These are phyloP conservation scores for Ephestia elutella DNA, from an alignment of 1,140 invertebrate genomes.

Conservation along the genomic window DNA sequence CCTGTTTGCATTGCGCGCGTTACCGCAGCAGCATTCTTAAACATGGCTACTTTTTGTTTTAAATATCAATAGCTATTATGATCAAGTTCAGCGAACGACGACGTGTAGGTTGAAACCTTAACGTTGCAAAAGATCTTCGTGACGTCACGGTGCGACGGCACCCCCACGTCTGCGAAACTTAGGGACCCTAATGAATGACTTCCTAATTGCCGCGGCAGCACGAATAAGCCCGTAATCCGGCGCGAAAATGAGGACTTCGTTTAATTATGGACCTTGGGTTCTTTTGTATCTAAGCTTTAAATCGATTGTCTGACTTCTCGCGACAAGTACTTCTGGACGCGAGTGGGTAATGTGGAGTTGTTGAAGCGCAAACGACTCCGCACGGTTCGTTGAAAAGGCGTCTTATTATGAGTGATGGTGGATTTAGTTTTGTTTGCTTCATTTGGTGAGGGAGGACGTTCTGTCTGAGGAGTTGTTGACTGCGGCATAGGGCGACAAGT, in stretches of 20 bases:
- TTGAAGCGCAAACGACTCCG: slow-evolving; percentile 36
- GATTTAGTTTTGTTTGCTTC: slow-evolving; percentile 24
- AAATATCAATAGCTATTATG: slow-evolving; percentile 12
- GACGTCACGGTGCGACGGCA: slow-evolving; percentile 62
- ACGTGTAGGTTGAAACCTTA: slow-evolving; percentile 15
- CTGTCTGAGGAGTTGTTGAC: slow-evolving; percentile 17
- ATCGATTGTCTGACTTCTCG: slow-evolving; percentile 52
- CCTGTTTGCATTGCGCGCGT: slow-evolving; percentile 52
- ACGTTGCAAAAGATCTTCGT: slow-evolving; percentile 47
- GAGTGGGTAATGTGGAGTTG: slow-evolving; percentile 42
- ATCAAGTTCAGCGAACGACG: slow-evolving; percentile 20
- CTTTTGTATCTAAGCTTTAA: slow-evolving; percentile 58
- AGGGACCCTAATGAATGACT: slow-evolving; percentile 73
- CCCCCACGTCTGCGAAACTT: slow-evolving; percentile 72
- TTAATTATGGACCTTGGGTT: slow-evolving; percentile 60
- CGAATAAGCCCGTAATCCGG: slow-evolving; percentile 67
- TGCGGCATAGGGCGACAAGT: slow-evolving; percentile 49
- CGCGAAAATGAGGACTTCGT: slow-evolving; percentile 43
- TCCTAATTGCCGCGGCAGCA: slow-evolving; percentile 71
- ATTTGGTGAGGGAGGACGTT: slow-evolving; percentile 9
- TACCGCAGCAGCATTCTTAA: slow-evolving; percentile 44
- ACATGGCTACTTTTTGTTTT: slow-evolving; percentile 51
- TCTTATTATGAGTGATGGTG: slow-evolving; percentile 39
- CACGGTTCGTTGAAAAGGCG: slow-evolving; percentile 28
- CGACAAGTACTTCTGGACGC: slow-evolving; percentile 50